These are phyloP conservation scores for Heliothis subflexa DNA, from an alignment of 1,140 invertebrate species.

Conservation along the genomic window DNA sequence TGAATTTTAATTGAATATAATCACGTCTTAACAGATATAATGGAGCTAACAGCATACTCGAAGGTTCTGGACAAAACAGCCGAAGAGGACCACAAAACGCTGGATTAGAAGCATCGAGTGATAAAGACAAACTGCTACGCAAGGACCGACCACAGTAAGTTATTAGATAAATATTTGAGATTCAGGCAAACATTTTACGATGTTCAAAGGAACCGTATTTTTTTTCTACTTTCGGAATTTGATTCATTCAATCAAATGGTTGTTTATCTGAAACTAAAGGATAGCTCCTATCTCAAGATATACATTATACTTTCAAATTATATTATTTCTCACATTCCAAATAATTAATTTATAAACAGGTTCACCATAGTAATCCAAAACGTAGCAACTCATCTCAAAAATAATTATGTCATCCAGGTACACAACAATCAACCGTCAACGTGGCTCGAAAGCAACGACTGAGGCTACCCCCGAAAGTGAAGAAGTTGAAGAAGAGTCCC, in stretches of 20 bases:
- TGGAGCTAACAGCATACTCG: constrained; percentile 58
- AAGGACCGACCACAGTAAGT: constrained; percentile 89
- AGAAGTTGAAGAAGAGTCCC: constrained; percentile 66
- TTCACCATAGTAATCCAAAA: no score
- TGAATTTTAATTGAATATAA: neutral
- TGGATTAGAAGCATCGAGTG: constrained; percentile 85
- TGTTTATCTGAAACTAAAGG: no score
- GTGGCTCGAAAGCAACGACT: constrained; percentile 64
- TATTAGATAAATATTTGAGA: neutral
- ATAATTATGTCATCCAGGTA: constrained; percentile 68
- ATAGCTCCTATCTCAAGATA: no score
- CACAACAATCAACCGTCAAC: constrained; percentile 86
- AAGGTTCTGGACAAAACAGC: constrained; percentile 83
- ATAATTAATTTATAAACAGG: no score
- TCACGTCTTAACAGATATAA: constrained; percentile 54
- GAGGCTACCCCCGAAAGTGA: constrained; percentile 71
- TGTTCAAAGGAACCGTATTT: neutral
- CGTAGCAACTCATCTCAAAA: neutral
- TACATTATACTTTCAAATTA: no score
- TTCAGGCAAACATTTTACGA: neutral
- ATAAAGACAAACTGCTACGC: constrained; percentile 73
- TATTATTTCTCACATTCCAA: no score
- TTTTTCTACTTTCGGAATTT: neutral
- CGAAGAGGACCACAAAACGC: constrained; percentile 91
- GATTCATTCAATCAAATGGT: no score